Evolutionary conservation across 1,140 invertebrate genomes (phyloP).

Genomic region (Pseudomyrmex sp.): DNA sequence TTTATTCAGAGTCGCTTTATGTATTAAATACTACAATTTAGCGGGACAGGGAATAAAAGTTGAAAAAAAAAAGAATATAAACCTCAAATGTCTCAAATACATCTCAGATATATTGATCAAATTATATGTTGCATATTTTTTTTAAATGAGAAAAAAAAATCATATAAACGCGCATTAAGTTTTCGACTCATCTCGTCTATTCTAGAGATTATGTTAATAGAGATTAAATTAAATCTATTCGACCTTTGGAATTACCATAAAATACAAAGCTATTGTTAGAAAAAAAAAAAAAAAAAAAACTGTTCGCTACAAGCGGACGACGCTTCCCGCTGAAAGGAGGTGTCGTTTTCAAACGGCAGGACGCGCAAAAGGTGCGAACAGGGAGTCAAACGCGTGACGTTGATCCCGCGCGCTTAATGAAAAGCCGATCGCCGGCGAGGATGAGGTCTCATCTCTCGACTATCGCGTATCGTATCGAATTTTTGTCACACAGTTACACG

Average conservation of each 20-base stretch:
- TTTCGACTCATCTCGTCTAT: constrained; percentile 1
- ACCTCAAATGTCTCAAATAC: too few relatives aligned
- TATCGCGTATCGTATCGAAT: constrained; percentile 62
- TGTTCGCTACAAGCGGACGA: constrained; percentile 1
- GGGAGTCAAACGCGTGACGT: constrained; percentile 23
- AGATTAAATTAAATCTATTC: neutral
- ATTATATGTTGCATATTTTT: too few relatives aligned
- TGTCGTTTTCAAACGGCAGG: constrained; percentile 11
- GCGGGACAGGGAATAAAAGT: neutral
- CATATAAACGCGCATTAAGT: neutral
- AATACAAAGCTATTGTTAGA: constrained; percentile 25
- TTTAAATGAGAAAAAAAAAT: too few relatives aligned
- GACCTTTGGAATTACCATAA: constrained; percentile 19
- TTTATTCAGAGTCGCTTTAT: neutral
- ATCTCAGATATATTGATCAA: too few relatives aligned
- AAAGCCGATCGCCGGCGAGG: constrained; percentile 35
- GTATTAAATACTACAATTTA: neutral
- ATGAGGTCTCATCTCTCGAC: constrained; percentile 10
- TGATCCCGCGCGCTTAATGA: constrained; percentile 59
- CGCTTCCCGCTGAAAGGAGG: constrained; percentile 35
- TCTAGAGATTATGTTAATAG: neutral
- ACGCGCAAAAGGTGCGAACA: constrained; percentile 30
- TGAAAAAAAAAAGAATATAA: too few relatives aligned
- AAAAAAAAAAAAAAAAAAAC: neutral
- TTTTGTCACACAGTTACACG: constrained; percentile 58